phyloP scores from a whole-genome alignment of 1,140 invertebrate genomes.

The Macrosteles quadrilineatus region DNA sequence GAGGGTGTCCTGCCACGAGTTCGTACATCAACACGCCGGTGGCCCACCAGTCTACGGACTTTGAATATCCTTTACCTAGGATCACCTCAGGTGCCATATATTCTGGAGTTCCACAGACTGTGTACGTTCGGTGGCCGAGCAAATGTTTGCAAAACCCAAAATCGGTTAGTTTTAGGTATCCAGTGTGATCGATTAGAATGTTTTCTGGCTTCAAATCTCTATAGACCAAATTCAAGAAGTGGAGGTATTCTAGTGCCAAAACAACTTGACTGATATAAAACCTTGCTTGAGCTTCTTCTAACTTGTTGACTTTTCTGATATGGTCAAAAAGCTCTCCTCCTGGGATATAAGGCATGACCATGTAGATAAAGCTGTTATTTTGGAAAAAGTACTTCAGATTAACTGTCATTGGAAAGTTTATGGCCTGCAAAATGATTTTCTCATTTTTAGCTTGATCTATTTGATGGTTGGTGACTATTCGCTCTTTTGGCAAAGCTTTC shows the following conservation, averaged over 20 bases:
- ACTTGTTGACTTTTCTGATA: conserved; percentile 68
- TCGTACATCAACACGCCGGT: conserved; percentile 86
- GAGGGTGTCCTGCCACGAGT: conserved; percentile 80
- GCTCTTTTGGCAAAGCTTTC: conserved; percentile 88
- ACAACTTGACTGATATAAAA: conserved; percentile 95
- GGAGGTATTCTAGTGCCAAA: conserved; percentile 91
- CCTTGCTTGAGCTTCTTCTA: conserved; percentile 76
- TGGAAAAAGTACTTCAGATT: conserved; percentile 82
- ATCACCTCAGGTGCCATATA: conserved; percentile 96
- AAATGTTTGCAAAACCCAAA: conserved; percentile 39
- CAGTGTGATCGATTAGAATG: conserved; percentile 79
- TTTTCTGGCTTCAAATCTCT: conserved; percentile 97
- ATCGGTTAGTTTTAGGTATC: conserved; percentile 60
- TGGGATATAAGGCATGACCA: conserved; percentile 75
- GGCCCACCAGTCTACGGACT: conserved; percentile 97
- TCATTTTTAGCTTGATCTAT: conserved; percentile 84
- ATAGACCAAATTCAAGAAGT: conserved; percentile 87
- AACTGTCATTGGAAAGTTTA: conserved; percentile 83
- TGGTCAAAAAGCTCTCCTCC: conserved; percentile 78
- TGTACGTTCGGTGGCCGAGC: conserved; percentile 67
- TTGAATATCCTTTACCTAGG: conserved; percentile 92
- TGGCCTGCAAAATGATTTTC: conserved; percentile 77
- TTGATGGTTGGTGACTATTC: conserved; percentile 84
- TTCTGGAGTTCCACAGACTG: conserved; percentile 94
- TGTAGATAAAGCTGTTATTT: conserved; percentile 84